A percentile compares a stretch with the other conserved stretches of the same genome.
Conservation (phyloP, 92 coral and sea anemone genomes). For the Heliopora coerulea region DNA sequence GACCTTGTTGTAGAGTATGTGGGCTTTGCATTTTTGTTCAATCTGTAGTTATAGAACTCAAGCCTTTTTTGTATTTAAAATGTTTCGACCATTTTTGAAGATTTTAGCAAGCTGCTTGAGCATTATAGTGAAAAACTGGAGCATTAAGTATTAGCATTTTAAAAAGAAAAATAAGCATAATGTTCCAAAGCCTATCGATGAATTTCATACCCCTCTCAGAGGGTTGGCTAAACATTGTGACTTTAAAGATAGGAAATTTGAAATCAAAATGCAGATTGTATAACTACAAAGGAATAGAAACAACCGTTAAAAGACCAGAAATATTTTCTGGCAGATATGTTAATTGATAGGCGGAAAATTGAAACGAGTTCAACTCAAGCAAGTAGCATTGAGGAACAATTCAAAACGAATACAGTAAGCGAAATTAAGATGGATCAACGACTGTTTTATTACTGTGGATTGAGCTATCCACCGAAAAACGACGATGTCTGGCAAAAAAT, state of each 20-base stretch:
- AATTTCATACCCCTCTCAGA: conserved; percentile 37
- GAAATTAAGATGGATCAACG: neutral
- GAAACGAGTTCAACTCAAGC: conserved; percentile 20
- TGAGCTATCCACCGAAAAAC: conserved; percentile 25
- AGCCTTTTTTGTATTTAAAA: too few relatives aligned
- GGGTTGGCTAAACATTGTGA: neutral
- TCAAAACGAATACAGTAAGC: neutral
- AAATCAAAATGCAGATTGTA: too few relatives aligned
- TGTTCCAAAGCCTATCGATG: too few relatives aligned
- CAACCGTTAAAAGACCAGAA: conserved; percentile 11
- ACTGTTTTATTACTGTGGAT: conserved; percentile 22
- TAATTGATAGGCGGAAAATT: neutral
- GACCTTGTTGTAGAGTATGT: too few relatives aligned
- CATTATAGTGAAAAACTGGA: too few relatives aligned
- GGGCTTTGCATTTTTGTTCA: too few relatives aligned
- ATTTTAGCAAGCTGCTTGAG: too few relatives aligned
- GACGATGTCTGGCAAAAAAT: conserved; percentile 34
- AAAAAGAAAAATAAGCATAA: too few relatives aligned
- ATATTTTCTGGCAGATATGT: conserved; percentile 10
- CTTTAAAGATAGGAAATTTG: too few relatives aligned
- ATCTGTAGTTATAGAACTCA: too few relatives aligned
- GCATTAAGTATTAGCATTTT: too few relatives aligned
- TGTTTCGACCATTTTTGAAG: too few relatives aligned
- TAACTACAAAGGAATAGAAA: conserved; percentile 1
- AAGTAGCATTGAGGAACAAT: neutral